phyloP scores from a whole-genome alignment of 1,140 invertebrate genomes.

The Odontomachus brunneus region DNA sequence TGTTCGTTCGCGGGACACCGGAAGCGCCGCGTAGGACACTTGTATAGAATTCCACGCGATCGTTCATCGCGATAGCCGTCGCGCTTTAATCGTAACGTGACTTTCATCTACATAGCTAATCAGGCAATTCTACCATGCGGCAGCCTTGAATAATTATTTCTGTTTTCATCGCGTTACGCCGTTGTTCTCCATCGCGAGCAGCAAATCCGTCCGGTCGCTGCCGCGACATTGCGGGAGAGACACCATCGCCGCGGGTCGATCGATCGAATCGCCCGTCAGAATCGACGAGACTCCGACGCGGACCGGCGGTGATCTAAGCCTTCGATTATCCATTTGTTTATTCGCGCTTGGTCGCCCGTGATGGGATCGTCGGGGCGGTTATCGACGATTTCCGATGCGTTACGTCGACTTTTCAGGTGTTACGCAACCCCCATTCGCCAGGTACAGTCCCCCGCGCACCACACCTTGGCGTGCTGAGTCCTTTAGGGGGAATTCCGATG shows the following conservation, averaged over 20 bases:
- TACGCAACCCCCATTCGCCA: constrained; percentile 49
- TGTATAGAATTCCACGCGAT: constrained; percentile 43
- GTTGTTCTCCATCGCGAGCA: background rate
- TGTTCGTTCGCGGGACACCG: constrained; percentile 4
- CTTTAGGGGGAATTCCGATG: background rate
- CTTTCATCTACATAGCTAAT: constrained; percentile 64
- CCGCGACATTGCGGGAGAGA: background rate
- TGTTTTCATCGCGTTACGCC: constrained; percentile 39
- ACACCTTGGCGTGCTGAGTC: background rate
- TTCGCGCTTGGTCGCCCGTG: constrained; percentile 66
- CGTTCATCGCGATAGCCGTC: constrained; percentile 34
- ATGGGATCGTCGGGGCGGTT: constrained; percentile 49
- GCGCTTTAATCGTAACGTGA: constrained; percentile 65
- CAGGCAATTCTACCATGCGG: constrained; percentile 41
- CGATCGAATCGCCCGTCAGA: constrained; percentile 2
- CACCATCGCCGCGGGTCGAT: background rate
- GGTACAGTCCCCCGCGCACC: constrained; percentile 17
- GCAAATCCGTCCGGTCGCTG: background rate
- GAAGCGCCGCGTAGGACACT: constrained; percentile 32
- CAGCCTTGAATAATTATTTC: constrained; percentile 72
- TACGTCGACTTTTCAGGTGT: constrained; percentile 61
- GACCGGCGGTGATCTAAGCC: constrained; percentile 35
- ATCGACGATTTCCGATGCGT: constrained; percentile 65
- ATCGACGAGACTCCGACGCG: background rate
- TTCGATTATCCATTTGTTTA: constrained; percentile 59